phyloP scores from a whole-genome alignment of 2,888 invertebrate genomes.

The Amiota communis region DNA sequence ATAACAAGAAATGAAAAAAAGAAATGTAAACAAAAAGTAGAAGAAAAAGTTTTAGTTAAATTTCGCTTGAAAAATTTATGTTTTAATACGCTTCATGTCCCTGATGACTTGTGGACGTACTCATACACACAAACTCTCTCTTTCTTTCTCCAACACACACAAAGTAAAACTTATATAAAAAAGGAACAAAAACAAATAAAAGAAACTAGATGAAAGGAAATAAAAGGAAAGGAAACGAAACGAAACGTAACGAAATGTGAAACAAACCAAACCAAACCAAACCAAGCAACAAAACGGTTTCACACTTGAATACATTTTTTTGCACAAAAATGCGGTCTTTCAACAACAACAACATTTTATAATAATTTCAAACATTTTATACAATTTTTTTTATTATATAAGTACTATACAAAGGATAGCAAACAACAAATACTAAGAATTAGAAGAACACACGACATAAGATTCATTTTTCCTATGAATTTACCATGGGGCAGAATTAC shows the following conservation, averaged over 20 bases:
- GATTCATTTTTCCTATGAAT: too few relatives aligned
- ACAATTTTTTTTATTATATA: too few relatives aligned
- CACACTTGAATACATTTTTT: conserved; percentile 4
- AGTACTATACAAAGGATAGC: too few relatives aligned
- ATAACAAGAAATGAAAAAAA: too few relatives aligned
- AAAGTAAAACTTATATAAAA: background rate
- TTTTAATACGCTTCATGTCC: background rate
- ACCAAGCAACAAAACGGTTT: conserved; percentile 10
- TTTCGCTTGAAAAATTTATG: background rate
- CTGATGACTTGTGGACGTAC: background rate
- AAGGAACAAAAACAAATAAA: background rate
- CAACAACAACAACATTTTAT: background rate
- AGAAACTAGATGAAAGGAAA: background rate
- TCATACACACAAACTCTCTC: background rate
- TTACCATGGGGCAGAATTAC: too few relatives aligned
- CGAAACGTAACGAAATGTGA: background rate
- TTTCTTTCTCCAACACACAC: background rate
- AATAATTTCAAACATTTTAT: too few relatives aligned
- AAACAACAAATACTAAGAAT: too few relatives aligned
- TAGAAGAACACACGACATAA: too few relatives aligned
- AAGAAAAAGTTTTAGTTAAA: background rate
- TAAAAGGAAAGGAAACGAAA: too few relatives aligned
- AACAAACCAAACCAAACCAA: background rate
- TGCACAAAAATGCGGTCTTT: background rate
- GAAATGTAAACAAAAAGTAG: too few relatives aligned